Evolutionary conservation across 2,797 vertebrate genomes (phyloP).

Genomic region (Margarornis squamiger): DNA sequence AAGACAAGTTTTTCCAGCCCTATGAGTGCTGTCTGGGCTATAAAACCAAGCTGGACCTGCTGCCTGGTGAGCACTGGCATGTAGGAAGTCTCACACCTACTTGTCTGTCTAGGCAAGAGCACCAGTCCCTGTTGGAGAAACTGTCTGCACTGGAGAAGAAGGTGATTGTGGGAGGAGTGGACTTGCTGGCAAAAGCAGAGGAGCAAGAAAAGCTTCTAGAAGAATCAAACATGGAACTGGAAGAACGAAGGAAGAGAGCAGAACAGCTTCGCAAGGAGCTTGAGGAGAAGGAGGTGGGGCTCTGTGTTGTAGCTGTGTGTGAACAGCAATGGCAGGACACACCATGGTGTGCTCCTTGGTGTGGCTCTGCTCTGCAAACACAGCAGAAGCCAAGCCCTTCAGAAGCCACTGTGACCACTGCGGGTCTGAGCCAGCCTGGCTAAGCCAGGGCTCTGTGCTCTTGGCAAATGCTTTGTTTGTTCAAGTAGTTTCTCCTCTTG

Average conservation of each 20-base stretch:
- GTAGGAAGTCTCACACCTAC: not conserved
- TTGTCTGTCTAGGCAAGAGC: constrained; percentile 86
- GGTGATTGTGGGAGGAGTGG: constrained; percentile 97
- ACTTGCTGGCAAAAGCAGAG: constrained; percentile 96
- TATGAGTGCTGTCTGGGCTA: not conserved
- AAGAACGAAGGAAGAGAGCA: constrained; percentile 91
- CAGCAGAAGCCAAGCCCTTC: not conserved
- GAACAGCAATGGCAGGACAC: not conserved
- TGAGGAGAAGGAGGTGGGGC: constrained; percentile 94
- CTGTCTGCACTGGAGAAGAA: constrained; percentile 94
- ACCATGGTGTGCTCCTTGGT: accelerated
- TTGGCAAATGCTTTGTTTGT: not conserved
- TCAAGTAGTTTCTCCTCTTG: not conserved
- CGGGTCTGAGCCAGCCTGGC: not conserved
- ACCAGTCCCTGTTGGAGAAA: constrained; percentile 92
- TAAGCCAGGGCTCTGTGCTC: not conserved
- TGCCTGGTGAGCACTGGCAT: not conserved
- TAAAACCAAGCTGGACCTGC: not conserved
- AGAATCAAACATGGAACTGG: constrained; percentile 97
- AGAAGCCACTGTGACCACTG: accelerated
- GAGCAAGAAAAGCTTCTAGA: constrained; percentile 97
- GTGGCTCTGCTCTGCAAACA: not conserved
- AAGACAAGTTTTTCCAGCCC: constrained; percentile 49
- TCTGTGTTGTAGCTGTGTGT: not conserved
- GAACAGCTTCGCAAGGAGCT: constrained; percentile 95